Evolutionary conservation across 2,888 invertebrate genomes (phyloP).

Genomic region (Vesta saturnalis): DNA sequence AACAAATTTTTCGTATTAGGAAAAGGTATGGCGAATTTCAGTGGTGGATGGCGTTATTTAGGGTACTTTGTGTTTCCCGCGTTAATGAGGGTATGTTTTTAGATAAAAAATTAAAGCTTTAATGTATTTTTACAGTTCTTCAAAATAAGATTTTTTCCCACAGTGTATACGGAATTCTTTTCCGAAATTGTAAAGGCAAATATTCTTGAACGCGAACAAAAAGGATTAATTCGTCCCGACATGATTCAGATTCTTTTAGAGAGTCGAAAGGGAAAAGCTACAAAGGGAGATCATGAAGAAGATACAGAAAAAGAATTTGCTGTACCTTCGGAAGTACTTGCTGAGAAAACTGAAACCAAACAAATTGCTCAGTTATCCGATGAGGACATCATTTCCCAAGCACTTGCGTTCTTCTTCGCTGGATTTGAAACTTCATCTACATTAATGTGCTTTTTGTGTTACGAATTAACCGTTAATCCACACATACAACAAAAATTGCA

Average conservation of each 20-base stretch:
- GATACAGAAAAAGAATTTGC: not conserved
- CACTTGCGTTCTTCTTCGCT: not conserved
- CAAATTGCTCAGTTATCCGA: not conserved
- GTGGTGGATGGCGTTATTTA: not conserved
- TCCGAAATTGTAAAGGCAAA: not conserved
- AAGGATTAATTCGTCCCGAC: not conserved
- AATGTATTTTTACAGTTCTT: not conserved
- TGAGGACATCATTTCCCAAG: not conserved
- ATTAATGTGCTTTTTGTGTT: not conserved
- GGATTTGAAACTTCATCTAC: slow-evolving; percentile 5
- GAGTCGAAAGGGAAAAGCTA: not conserved
- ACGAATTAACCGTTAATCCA: not conserved
- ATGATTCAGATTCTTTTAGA: not conserved
- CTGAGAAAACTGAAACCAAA: too few species aligned
- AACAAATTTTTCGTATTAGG: slow-evolving; percentile 14
- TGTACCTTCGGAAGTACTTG: not conserved
- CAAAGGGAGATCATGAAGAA: not conserved
- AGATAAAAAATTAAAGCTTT: not conserved
- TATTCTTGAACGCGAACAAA: not conserved
- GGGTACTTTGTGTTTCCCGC: not conserved
- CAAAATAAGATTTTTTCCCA: not conserved
- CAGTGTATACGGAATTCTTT: not conserved
- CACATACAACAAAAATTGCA: slow-evolving; percentile 20
- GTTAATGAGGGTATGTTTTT: slow-evolving; percentile 5
- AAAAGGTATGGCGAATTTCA: not conserved